A percentile compares a stretch with the other conserved stretches of the same genome.
Conservation (phyloP, 2,888 invertebrate genomes). For the Lasioglossum calceatum region DNA sequence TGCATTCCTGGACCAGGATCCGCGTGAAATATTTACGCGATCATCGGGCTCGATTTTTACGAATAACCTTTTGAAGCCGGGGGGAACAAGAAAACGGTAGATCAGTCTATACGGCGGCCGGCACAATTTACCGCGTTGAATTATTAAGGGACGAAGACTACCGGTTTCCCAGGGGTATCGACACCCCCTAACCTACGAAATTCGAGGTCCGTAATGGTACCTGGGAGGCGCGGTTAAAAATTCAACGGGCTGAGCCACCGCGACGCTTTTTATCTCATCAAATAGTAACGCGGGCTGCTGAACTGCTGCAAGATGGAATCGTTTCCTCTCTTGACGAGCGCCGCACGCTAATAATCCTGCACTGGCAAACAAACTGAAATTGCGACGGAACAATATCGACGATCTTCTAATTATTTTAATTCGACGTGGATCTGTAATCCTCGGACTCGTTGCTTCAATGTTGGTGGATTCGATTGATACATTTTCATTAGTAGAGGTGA, state of each 20-base stretch:
- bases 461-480: no score
- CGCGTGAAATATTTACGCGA: conserved; percentile 52
- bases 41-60: conserved; percentile 21
- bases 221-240: conserved; percentile 76
- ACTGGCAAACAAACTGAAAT: not conserved
- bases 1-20: conserved; percentile 24
- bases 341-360: conserved; percentile 42
- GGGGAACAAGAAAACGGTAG: conserved; percentile 59
- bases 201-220: conserved; percentile 70
- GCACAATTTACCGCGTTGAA: conserved; percentile 82
- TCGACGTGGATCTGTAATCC: not conserved
- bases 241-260: conserved; percentile 75
- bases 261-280: conserved; percentile 82
- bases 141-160: conserved; percentile 81
- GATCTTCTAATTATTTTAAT: not conserved
- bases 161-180: conserved; percentile 78
- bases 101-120: conserved; percentile 68
- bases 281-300: conserved; percentile 76
- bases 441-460: not conserved
- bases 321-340: conserved; percentile 39
- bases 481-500: no score
- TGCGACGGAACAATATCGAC: not conserved
- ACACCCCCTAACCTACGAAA: conserved; percentile 81
- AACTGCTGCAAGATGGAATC: conserved; percentile 65
- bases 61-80: conserved; percentile 50